A percentile compares a stretch with the other conserved stretches of the same genome.
Conservation (phyloP, 2,797 vertebrate genomes). For the Schizopygopsis pylzovi region DNA sequence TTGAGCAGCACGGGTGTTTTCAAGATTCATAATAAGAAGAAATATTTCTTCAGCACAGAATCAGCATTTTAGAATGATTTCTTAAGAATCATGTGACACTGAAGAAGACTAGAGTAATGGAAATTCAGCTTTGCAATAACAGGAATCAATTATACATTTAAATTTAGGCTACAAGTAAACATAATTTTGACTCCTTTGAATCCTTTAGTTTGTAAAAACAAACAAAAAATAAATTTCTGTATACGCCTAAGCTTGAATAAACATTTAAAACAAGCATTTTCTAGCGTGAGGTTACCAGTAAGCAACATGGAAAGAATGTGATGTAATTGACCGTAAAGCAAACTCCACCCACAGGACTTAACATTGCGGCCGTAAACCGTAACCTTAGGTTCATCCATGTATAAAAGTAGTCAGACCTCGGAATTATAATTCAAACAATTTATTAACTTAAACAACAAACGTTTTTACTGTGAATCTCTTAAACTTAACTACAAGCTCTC, state of each 20-base stretch:
- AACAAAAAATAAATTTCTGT: neutral
- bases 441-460: neutral
- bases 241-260: neutral
- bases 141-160: neutral
- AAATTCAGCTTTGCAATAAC: neutral
- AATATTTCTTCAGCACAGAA: neutral
- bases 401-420: neutral
- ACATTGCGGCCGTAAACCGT: neutral
- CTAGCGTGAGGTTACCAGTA: neutral
- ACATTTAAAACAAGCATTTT: neutral
- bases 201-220: neutral
- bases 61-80: neutral
- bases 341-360: conserved; percentile 4
- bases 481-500: neutral
- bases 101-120: neutral
- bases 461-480: neutral
- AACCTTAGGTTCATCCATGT: neutral
- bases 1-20: neutral
- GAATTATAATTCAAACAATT: neutral
- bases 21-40: neutral
- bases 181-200: neutral
- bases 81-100: neutral
- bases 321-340: neutral
- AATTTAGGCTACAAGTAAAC: neutral
- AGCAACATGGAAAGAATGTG: neutral